Base-by-base conservation (phyloP, 2,888 invertebrate species). In the Brenthis daphne region DNA sequence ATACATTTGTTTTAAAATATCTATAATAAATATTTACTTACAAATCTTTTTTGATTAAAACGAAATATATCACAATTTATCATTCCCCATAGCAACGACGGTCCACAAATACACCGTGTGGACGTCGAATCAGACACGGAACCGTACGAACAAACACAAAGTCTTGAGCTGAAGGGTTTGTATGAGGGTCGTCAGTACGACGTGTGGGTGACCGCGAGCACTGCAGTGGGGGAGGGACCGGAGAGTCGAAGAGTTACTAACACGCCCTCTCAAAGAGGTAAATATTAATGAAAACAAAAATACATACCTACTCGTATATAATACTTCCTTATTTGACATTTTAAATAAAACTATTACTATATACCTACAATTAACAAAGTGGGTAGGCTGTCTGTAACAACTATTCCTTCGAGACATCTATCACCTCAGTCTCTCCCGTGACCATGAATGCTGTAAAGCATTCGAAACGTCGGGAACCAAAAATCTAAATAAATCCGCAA, bases 161-260 rank as follows among this genome's bases (percentile, higher is more conserved):
- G 88, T 0, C 84, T 91, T 63, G 94, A 94, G 70, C 82, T 94
- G 8, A 91, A 94, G 57, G 90, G 93, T 0, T 82, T 95, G 12
- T 88, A 83, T 47, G 94, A 89, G 77, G 93, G 93, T 16, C 86
- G 93, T 1, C 92, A 94, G 74, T 95, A 95, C 75, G 94, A 94
- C 72, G 94, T 95, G n/a, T 94, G 94, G 93, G 94, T 95, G 8
- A 94, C 95, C 0, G 95, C 95, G 0, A 94, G 93, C 65, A 95
- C 95, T 1, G 85, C 86, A 0, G 92, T 94, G 0, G 95, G 95
- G 0, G 95, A 95, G 77, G 94, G 94, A 0, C 93, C 93, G 0
- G 89, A 91, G 50, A 94, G 92, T 63, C 83, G 87, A 56, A 85
- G 90, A n/a, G 93, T 94, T 33, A 88, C 90, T 12, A 93, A 93